phyloP scores from a whole-genome alignment of 1,140 invertebrate species.

The Drosophila yakuba region DNA sequence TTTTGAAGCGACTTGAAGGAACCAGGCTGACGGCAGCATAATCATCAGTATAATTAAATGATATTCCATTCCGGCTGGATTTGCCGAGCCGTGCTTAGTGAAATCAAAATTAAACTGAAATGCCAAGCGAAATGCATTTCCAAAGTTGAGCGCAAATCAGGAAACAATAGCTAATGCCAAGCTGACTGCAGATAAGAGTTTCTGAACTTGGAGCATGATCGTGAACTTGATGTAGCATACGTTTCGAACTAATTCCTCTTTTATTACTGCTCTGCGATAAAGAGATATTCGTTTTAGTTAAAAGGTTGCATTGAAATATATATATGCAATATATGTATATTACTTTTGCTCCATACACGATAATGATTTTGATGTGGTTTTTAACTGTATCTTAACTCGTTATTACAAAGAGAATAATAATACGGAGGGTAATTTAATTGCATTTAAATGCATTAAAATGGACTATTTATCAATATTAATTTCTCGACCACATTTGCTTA shows the following conservation, averaged over 20 bases:
- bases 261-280: too few relatives aligned
- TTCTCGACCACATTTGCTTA: too few relatives aligned
- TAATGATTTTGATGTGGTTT: too few relatives aligned
- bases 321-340: too few relatives aligned
- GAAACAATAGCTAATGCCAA: constrained; percentile 19
- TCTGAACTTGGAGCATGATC: constrained; percentile 27
- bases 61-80: constrained; percentile 10
- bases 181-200: constrained; percentile 27
- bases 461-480: too few relatives aligned
- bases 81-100: neutral
- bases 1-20: constrained; percentile 21
- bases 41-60: constrained; percentile 2
- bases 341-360: too few relatives aligned
- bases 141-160: constrained; percentile 20
- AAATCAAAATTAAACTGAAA: constrained; percentile 41
- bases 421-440: too few relatives aligned
- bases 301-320: too few relatives aligned
- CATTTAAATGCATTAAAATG: too few relatives aligned
- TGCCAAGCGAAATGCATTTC: constrained; percentile 28
- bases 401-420: too few relatives aligned
- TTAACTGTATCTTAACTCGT: too few relatives aligned
- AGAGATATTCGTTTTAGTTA: too few relatives aligned
- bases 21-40: constrained; percentile 3
- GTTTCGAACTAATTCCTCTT: neutral
- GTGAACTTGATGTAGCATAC: constrained; percentile 17